Percentiles rank a stretch among this genome's conserved stretches.
These are phyloP conservation scores for Osmerus eperlanus DNA, from an alignment of 2,113 vertebrate genomes.

Conservation along the genomic window DNA sequence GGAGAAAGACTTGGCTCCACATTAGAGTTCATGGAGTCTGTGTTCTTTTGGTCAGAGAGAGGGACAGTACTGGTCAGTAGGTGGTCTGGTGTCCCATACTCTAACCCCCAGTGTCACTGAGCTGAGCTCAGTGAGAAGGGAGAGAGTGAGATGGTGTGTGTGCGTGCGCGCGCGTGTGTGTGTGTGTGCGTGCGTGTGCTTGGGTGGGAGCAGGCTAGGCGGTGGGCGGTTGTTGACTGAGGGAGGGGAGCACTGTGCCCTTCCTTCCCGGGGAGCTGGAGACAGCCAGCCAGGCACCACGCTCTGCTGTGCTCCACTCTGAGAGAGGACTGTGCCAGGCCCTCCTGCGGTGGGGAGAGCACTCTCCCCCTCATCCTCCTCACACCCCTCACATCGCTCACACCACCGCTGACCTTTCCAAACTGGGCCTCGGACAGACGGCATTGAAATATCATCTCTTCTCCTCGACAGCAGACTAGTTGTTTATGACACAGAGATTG, in stretches of 20 bases:
- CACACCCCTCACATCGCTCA: slow-evolving; percentile 4
- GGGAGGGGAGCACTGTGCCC: slow-evolving; percentile 57
- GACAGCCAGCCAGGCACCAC: slow-evolving; percentile 72
- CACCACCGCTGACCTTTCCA: slow-evolving; percentile 20
- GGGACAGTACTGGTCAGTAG: neutral
- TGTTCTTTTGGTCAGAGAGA: slow-evolving; percentile 22
- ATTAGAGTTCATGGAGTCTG: slow-evolving; percentile 24
- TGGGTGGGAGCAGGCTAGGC: slow-evolving; percentile 36
- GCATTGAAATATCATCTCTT: neutral
- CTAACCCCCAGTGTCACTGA: neutral
- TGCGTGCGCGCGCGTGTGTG: neutral
- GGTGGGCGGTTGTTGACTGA: slow-evolving; percentile 51
- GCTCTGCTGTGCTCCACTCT: slow-evolving; percentile 23
- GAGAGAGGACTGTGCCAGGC: slow-evolving; percentile 48
- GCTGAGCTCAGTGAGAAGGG: neutral
- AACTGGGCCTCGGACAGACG: slow-evolving; percentile 40
- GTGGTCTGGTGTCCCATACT: neutral
- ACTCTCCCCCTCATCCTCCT: slow-evolving; percentile 13
- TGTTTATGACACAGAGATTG: neutral
- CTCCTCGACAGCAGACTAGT: neutral
- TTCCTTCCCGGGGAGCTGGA: slow-evolving; percentile 74
- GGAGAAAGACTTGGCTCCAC: slow-evolving; percentile 14
- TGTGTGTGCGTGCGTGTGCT: slow-evolving; percentile 9
- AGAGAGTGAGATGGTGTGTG: neutral
- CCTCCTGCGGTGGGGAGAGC: slow-evolving; percentile 55